Percentiles rank a stretch among this genome's conserved stretches.
Evolutionary conservation across 2,888 invertebrate species (phyloP).

Genomic region (Caenorhabditis wallacei): DNA sequence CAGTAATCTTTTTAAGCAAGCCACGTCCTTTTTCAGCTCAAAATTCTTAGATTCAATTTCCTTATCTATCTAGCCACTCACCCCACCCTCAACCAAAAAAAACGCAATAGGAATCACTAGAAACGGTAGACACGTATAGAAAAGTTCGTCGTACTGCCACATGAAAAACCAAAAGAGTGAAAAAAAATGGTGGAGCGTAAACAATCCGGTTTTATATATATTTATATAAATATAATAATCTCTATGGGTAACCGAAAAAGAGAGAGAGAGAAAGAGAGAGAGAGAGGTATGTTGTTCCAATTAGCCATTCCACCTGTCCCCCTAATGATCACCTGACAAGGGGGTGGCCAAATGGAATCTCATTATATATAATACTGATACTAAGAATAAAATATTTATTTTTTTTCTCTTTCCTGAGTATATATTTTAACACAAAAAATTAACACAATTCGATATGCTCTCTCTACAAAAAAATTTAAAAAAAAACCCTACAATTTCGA

Average conservation of each 20-base stretch:
- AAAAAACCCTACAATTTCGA: constrained; percentile 12
- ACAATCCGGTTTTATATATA: constrained; percentile 39
- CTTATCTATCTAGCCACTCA: neutral
- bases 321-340: neutral
- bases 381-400: neutral
- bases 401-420: too few relatives aligned
- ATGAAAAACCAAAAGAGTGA: constrained; percentile 1
- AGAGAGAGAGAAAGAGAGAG: too few relatives aligned
- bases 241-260: neutral
- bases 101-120: constrained; percentile 6
- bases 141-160: constrained; percentile 6
- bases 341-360: too few relatives aligned
- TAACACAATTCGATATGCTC: neutral
- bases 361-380: neutral
- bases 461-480: neutral
- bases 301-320: constrained; percentile 16
- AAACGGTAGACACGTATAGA: constrained; percentile 16
- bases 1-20: too few relatives aligned
- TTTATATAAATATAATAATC: too few relatives aligned
- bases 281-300: neutral
- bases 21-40: too few relatives aligned
- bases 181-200: too few relatives aligned
- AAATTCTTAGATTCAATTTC: neutral
- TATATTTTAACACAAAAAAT: too few relatives aligned
- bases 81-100: constrained; percentile 15